Conservation (phyloP, 2,797 vertebrate genomes). For the Gambusia yucatana region DNA sequence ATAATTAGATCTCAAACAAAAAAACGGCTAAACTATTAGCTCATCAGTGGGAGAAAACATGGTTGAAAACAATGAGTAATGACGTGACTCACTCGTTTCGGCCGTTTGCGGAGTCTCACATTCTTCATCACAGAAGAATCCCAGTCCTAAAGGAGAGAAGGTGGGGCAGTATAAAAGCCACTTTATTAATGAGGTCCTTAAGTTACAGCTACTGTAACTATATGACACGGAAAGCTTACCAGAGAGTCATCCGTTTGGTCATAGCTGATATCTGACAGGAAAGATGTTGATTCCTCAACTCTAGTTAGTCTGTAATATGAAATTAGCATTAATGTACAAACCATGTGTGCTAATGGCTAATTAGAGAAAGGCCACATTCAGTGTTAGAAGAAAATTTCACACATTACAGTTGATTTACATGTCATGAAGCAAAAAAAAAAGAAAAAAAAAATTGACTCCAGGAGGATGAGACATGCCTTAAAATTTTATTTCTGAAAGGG, state of each 20-base stretch:
- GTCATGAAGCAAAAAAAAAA: not conserved
- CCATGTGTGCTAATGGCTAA: no score
- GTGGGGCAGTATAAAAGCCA: not conserved
- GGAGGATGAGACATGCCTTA: not conserved
- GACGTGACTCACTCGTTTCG: constrained; percentile 86
- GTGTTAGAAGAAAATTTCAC: not conserved
- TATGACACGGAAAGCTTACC: constrained; percentile 74
- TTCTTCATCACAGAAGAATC: constrained; percentile 88
- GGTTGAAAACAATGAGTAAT: constrained; percentile 1
- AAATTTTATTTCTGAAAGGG: not conserved
- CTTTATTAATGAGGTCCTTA: not conserved
- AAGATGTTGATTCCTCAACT: constrained; percentile 91
- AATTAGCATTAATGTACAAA: not conserved
- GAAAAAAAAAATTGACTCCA: not conserved
- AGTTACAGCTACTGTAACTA: not conserved
- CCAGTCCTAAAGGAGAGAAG: constrained; percentile 83
- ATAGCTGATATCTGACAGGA: constrained; percentile 95
- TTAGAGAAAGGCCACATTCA: not conserved
- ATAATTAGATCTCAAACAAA: not conserved
- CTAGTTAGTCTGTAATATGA: constrained; percentile 81
- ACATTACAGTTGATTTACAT: not conserved
- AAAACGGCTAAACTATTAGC: not conserved
- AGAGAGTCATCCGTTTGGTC: constrained; percentile 94
- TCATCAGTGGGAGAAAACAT: not conserved
- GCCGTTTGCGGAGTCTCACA: constrained; percentile 88